A percentile compares a stretch with the other conserved stretches of the same genome.
Evolutionary conservation across 64 coral and sea anemone genomes (phyloP).

Genomic region (Exaiptasia diaphana): DNA sequence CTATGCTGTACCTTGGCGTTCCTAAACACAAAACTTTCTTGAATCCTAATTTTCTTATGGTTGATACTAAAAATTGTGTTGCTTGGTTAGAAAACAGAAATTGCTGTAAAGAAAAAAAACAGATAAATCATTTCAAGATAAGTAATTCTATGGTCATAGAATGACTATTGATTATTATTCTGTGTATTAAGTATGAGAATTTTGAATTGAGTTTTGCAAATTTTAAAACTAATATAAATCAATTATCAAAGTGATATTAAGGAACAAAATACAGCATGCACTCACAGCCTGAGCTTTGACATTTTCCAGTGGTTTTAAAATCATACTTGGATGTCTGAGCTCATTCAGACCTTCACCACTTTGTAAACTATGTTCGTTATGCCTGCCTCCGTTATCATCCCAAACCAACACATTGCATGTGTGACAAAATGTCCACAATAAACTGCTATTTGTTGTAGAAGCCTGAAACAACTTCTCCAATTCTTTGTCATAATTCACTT

Average conservation of each 20-base stretch:
- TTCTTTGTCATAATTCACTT: background rate
- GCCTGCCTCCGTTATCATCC: constrained; percentile 11
- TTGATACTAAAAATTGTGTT: constrained; percentile 56
- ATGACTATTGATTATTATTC: too few relatives aligned
- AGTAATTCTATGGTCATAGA: too few relatives aligned
- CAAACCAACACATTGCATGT: constrained; percentile 60
- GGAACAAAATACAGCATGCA: background rate
- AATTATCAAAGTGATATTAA: too few relatives aligned
- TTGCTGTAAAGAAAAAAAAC: constrained; percentile 63
- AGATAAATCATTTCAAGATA: too few relatives aligned
- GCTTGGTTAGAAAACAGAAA: constrained; percentile 83
- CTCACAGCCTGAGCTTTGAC: constrained; percentile 90
- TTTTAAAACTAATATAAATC: too few relatives aligned
- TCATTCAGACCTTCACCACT: background rate
- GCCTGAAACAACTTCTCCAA: background rate
- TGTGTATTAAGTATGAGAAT: too few relatives aligned
- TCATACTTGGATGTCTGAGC: constrained; percentile 67
- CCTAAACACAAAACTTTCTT: constrained; percentile 86
- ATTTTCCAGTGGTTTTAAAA: constrained; percentile 83
- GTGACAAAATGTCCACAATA: constrained; percentile 65
- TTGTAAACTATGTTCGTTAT: constrained; percentile 45
- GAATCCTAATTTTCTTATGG: constrained; percentile 66
- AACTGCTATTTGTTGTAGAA: background rate
- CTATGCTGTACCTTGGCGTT: constrained; percentile 97
- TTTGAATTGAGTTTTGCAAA: too few relatives aligned